Conservation (phyloP, 2,113 vertebrate genomes). For the Oceanodroma tethys region DNA sequence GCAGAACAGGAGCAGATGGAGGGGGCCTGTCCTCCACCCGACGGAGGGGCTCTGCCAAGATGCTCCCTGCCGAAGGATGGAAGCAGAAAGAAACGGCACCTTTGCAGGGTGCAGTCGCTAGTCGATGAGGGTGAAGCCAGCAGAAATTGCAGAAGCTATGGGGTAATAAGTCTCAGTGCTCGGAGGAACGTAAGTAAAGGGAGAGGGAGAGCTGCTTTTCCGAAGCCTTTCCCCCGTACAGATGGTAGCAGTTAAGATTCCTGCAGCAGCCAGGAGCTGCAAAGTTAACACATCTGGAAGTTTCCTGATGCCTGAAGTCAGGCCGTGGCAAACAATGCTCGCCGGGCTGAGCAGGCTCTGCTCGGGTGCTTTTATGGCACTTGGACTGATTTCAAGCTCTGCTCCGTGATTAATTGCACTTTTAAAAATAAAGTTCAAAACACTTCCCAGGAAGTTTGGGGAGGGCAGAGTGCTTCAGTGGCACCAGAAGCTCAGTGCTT, state of each 20-base stretch:
- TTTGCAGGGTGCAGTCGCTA: not conserved
- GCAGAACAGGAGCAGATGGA: conserved; percentile 46
- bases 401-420: conserved; percentile 44
- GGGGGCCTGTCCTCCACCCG: rapidly evolving
- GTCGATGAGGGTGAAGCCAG: not conserved
- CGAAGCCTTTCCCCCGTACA: not conserved
- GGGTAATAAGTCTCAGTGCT: not conserved
- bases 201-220: not conserved
- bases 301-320: conserved; percentile 63
- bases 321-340: conserved; percentile 13
- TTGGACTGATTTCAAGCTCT: conserved; percentile 59
- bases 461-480: not conserved
- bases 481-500: not conserved
- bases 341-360: conserved; percentile 20
- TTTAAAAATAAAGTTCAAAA: conserved; percentile 64
- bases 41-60: not conserved
- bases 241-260: conserved; percentile 72
- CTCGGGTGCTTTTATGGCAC: conserved; percentile 45
- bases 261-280: conserved; percentile 55
- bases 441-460: conserved; percentile 48
- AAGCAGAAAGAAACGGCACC: not conserved
- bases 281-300: conserved; percentile 67
- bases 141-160: not conserved
- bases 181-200: not conserved
- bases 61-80: not conserved